phyloP scores from a whole-genome alignment of 2,113 vertebrate genomes.

The Ptilorrhoa leucosticta region DNA sequence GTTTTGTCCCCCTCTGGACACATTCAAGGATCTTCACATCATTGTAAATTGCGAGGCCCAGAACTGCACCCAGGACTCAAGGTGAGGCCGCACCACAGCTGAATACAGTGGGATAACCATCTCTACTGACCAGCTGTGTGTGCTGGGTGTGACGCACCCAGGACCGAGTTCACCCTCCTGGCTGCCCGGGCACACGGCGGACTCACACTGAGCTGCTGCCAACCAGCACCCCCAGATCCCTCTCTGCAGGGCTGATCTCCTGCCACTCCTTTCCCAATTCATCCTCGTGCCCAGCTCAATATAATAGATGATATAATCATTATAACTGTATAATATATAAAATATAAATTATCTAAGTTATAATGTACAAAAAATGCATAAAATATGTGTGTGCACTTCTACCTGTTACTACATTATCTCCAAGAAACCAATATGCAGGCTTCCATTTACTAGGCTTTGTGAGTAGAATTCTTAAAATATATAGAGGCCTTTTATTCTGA shows the following conservation, averaged over 20 bases:
- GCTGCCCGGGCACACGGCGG: background rate
- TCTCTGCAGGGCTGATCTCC: background rate
- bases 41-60: background rate
- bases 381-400: background rate
- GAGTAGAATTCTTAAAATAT: background rate
- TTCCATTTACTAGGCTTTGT: background rate
- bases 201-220: background rate
- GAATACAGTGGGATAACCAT: background rate
- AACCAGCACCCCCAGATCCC: background rate
- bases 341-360: background rate
- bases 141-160: background rate
- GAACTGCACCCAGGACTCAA: background rate
- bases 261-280: background rate
- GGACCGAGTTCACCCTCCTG: background rate
- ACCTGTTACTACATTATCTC: background rate
- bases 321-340: background rate
- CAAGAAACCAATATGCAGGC: background rate
- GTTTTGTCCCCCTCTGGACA: background rate
- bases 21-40: background rate
- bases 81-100: background rate
- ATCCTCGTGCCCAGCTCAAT: background rate
- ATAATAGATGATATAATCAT: background rate
- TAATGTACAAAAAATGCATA: background rate
- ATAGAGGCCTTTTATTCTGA: background rate
- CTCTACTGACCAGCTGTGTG: background rate